A percentile compares a stretch with the other conserved stretches of the same genome.
phyloP scores from a whole-genome alignment of 2,797 vertebrate species.

The Buphagus erythrorhynchus region DNA sequence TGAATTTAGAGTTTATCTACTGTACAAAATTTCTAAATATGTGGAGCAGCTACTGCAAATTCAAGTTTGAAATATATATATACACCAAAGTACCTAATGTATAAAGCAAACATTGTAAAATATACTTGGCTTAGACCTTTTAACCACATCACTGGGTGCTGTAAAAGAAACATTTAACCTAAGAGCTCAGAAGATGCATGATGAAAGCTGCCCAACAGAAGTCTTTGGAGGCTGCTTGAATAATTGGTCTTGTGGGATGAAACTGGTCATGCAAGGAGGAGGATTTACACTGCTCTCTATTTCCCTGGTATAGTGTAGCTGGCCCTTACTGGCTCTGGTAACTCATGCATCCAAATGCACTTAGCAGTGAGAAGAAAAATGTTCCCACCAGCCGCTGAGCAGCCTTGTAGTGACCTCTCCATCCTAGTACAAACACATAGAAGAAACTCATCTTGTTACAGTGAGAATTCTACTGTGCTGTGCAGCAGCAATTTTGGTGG shows the following conservation, averaged over 20 bases:
- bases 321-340: not conserved
- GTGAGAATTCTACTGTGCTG: not conserved
- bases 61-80: not conserved
- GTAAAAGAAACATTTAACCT: slow-evolving; percentile 35
- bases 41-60: not conserved
- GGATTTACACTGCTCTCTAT: slow-evolving; percentile 4
- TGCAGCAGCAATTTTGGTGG: not conserved
- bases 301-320: not conserved
- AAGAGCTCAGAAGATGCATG: not conserved
- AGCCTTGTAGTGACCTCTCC: not conserved
- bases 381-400: not conserved
- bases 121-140: slow-evolving; percentile 6
- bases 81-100: not conserved
- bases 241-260: slow-evolving; percentile 41
- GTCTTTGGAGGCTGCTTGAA: not conserved
- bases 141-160: slow-evolving; percentile 4
- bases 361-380: not conserved
- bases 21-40: not conserved
- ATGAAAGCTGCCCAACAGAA: slow-evolving; percentile 3
- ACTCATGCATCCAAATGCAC: not conserved
- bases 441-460: not conserved
- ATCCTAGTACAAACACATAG: not conserved
- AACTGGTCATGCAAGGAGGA: slow-evolving; percentile 8
- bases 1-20: slow-evolving; percentile 16
- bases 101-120: slow-evolving; percentile 8